A percentile compares a stretch with the other conserved stretches of the same genome.
phyloP scores from a whole-genome alignment of 2,888 invertebrate genomes.

The Machimus rusticus region DNA sequence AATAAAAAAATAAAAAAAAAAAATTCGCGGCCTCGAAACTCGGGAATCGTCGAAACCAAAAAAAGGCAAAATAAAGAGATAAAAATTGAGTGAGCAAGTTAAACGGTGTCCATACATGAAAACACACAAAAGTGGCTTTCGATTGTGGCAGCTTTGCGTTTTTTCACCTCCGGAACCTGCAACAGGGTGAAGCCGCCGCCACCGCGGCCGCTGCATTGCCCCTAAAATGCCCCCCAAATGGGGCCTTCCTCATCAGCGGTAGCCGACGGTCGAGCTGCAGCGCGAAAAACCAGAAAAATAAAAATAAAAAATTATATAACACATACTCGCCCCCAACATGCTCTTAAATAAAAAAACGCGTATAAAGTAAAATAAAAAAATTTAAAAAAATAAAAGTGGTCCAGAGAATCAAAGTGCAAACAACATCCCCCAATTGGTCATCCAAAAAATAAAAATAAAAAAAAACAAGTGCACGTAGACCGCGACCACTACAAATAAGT shows the following conservation, averaged over 20 bases:
- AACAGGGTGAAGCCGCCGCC: slow-evolving; percentile 8
- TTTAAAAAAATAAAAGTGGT: not conserved
- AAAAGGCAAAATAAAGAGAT: slow-evolving; percentile 41
- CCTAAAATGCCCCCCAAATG: not conserved
- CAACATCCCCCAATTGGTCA: slow-evolving; percentile 40
- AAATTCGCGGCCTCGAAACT: slow-evolving; percentile 25
- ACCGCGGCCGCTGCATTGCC: not conserved
- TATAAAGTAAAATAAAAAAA: not conserved
- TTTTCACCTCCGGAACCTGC: slow-evolving; percentile 43
- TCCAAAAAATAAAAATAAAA: not conserved
- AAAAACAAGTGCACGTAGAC: not conserved
- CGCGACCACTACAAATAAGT: slow-evolving; percentile 39
- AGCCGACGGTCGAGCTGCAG: slow-evolving; percentile 22
- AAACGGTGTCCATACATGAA: slow-evolving; percentile 43
- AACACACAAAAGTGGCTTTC: slow-evolving; percentile 54
- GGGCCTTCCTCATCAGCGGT: slow-evolving; percentile 35
- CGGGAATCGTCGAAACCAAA: slow-evolving; percentile 22
- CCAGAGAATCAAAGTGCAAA: slow-evolving; percentile 44
- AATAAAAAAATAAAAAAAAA: slow-evolving; percentile 18
- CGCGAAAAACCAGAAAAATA: slow-evolving; percentile 27
- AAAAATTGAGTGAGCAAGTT: slow-evolving; percentile 38
- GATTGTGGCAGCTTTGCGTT: slow-evolving; percentile 54
- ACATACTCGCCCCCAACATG: slow-evolving; percentile 38
- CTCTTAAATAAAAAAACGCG: not conserved
- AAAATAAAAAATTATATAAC: not conserved